Evolutionary conservation across 2,888 invertebrate genomes (phyloP).

Genomic region (Latheticus oryzae): DNA sequence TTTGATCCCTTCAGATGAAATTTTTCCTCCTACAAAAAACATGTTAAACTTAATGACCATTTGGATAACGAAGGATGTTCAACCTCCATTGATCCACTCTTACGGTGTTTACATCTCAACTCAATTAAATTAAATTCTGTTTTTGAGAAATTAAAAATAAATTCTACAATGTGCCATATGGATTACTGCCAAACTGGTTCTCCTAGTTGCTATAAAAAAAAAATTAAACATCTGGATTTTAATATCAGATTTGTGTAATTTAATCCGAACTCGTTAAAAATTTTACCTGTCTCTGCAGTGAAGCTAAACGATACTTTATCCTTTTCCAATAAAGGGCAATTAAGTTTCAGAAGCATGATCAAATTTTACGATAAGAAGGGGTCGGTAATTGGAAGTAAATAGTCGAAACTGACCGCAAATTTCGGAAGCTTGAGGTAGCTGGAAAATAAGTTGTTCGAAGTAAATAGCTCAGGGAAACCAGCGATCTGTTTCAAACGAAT

Average conservation of each 20-base stretch:
- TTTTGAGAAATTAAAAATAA: conserved; percentile 2
- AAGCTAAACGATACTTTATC: conserved; percentile 10
- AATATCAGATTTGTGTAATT: conserved; percentile 25
- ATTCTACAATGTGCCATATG: conserved; percentile 33
- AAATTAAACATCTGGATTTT: conserved; percentile 22
- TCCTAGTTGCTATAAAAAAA: conserved; percentile 19
- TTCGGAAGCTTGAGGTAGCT: conserved; percentile 22
- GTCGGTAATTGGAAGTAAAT: conserved; percentile 43
- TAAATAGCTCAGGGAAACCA: conserved; percentile 31
- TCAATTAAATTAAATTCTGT: too few species aligned
- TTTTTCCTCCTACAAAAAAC: conserved; percentile 3
- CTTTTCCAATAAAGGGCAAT: conserved; percentile 29
- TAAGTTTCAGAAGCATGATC: conserved; percentile 44
- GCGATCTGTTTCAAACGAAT: conserved; percentile 37
- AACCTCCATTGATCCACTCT: too few species aligned
- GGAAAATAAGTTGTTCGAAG: conserved; percentile 37
- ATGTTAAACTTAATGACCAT: too few species aligned
- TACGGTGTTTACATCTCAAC: too few species aligned
- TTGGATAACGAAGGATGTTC: too few species aligned
- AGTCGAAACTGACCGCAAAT: conserved; percentile 42
- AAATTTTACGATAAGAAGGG: conserved; percentile 41
- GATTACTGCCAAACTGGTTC: conserved; percentile 30
- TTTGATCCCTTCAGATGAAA: conserved; percentile 37
- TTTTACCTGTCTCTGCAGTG: conserved; percentile 14
- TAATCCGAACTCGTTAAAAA: conserved; percentile 16